Evolutionary conservation across 2,113 vertebrate genomes (phyloP).

Genomic region (Atherinomorus stipes): DNA sequence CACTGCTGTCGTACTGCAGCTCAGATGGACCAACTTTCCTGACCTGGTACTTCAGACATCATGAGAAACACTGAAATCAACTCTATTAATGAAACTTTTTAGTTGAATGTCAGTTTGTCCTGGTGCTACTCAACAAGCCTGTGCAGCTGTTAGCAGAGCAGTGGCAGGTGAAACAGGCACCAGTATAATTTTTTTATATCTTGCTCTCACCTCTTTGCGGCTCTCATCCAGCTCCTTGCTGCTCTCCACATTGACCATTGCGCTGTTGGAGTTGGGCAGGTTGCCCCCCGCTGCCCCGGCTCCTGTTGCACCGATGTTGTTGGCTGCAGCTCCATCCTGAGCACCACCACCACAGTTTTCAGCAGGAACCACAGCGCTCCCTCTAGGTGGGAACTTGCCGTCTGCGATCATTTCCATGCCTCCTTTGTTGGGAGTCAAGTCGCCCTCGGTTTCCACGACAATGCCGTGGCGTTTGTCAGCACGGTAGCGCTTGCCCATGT

Average conservation of each 20-base stretch:
- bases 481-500: constrained; percentile 95
- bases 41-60: no score
- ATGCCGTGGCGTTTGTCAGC: constrained; percentile 94
- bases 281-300: constrained; percentile 32
- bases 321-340: constrained; percentile 52
- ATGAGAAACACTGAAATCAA: no score
- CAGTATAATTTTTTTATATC: no score
- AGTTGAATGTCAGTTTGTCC: no score
- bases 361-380: constrained; percentile 57
- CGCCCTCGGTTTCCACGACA: constrained; percentile 93
- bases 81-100: no score
- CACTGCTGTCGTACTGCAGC: no score
- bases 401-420: constrained; percentile 87
- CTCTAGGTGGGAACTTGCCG: constrained; percentile 81
- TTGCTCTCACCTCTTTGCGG: constrained; percentile 86
- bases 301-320: constrained; percentile 33
- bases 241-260: constrained; percentile 83
- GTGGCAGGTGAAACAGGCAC: no score
- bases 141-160: no score
- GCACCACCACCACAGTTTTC: constrained; percentile 66
- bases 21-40: no score
- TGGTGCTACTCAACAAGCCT: no score
- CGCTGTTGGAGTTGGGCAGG: constrained; percentile 77
- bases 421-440: constrained; percentile 85
- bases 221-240: constrained; percentile 91